Percentiles rank a stretch among this genome's conserved stretches.
phyloP scores from a whole-genome alignment of 2,888 invertebrate genomes.

The Drosophila melanosoma region DNA sequence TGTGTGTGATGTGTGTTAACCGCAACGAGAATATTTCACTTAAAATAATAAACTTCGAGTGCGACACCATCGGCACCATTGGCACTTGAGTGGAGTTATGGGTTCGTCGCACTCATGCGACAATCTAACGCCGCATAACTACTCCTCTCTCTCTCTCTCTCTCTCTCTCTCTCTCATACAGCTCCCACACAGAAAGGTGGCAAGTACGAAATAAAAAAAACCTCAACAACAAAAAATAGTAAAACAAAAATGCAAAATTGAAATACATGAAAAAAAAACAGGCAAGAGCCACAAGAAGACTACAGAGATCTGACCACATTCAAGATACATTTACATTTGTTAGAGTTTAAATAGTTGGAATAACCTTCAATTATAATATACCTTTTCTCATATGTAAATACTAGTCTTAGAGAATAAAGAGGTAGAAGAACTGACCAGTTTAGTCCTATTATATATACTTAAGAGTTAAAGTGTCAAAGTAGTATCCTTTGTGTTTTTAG shows the following conservation, averaged over 20 bases:
- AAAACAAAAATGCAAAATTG: background rate
- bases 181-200: slow-evolving; percentile 1
- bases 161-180: too few species aligned
- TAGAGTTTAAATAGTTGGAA: background rate
- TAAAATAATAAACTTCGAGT: slow-evolving; percentile 48
- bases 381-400: background rate
- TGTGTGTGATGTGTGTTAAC: slow-evolving; percentile 9
- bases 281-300: background rate
- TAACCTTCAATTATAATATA: background rate
- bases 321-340: background rate
- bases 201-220: background rate
- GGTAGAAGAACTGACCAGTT: background rate
- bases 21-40: slow-evolving; percentile 41
- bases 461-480: background rate
- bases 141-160: slow-evolving; percentile 7
- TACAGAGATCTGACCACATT: background rate
- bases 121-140: slow-evolving; percentile 41
- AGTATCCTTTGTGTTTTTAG: background rate
- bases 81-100: slow-evolving; percentile 18
- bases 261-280: background rate
- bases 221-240: background rate
- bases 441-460: background rate
- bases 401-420: background rate
- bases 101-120: slow-evolving; percentile 26
- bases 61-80: background rate